Evolutionary conservation across 2,888 invertebrate species (phyloP), one percentile per base, ranked within the genome.

Genomic region (Noctua fimbriata): DNA sequence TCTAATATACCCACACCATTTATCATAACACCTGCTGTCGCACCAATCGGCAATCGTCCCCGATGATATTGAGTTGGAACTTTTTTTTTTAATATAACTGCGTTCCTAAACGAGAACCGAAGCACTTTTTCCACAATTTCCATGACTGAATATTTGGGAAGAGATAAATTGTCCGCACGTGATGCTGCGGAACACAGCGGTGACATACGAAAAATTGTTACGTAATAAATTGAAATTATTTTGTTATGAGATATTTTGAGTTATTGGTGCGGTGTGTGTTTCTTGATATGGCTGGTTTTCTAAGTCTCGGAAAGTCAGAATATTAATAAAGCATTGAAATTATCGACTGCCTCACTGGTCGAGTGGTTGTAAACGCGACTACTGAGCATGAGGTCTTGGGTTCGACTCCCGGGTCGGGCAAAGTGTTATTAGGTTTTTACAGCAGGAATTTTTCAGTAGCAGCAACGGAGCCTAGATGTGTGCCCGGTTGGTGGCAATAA

Each of bases 181-280:
- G 94, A 94, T 90, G 85, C 84, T 90, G 90, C 91, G 87, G 84
- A 90, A 91, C 91, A 85, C 81, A 60, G 79, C 73, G 84, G 89
- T 89, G 93, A 92, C 93, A 91, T 89, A 89, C 92, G 92, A 92
- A 91, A 92, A 91, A 93, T 92, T 88, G 89, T 89, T 85, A 89
- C 89, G 87, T 92, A 87, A 90, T 90, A 91, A 90, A 90, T 90
- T 84, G 78, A 89, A 87, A 89, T 87, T 81, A 89, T 88, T 84
- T 84, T 73, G 78, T 86, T 44, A 14, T 71, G 70, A 58, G 70
- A 83, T 76, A 69, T 73, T 63, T 55, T 69, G 73, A 73, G 75
- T 73, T 76, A 86, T 75, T 55, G 65, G 65, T 32, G 10, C 1
- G n/a, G 55, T 52, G 55, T 58, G 52, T 67, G 14, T 66, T 55